These are phyloP conservation scores for Hydropotes inermis DNA, from an alignment of 2,113 vertebrate species.

Conservation along the genomic window DNA sequence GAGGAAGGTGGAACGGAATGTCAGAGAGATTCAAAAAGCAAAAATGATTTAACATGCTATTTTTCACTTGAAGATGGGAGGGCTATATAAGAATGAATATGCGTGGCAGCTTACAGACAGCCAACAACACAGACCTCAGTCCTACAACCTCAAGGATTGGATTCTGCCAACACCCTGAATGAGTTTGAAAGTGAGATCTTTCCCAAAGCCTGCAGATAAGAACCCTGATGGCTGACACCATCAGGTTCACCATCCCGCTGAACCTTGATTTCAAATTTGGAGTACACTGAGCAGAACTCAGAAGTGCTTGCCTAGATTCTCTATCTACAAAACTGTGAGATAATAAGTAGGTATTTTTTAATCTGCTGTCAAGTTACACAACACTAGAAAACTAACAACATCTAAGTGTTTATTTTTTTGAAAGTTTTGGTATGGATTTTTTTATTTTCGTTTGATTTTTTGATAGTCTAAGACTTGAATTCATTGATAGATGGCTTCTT, in stretches of 20 bases:
- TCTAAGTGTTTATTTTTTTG: neutral
- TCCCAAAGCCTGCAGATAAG: neutral
- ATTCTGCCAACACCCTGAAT: neutral
- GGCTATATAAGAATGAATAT: neutral
- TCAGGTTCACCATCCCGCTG: too few relatives aligned
- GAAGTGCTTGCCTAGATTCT: neutral
- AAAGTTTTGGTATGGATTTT: neutral
- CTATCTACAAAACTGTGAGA: neutral
- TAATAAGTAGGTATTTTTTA: neutral
- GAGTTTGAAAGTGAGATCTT: neutral
- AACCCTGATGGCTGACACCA: neutral
- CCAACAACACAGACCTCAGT: neutral
- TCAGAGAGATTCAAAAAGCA: neutral
- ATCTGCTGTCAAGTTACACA: neutral
- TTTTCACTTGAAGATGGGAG: neutral
- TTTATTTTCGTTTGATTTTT: neutral
- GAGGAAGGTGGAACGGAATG: neutral
- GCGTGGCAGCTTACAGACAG: neutral
- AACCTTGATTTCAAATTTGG: neutral
- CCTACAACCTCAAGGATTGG: neutral
- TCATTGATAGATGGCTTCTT: neutral
- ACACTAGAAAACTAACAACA: neutral
- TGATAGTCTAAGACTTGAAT: neutral
- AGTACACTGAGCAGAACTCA: neutral
- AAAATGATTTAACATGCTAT: neutral